Conservation (phyloP, 2,888 invertebrate species). For the Folsomia manolachei region DNA sequence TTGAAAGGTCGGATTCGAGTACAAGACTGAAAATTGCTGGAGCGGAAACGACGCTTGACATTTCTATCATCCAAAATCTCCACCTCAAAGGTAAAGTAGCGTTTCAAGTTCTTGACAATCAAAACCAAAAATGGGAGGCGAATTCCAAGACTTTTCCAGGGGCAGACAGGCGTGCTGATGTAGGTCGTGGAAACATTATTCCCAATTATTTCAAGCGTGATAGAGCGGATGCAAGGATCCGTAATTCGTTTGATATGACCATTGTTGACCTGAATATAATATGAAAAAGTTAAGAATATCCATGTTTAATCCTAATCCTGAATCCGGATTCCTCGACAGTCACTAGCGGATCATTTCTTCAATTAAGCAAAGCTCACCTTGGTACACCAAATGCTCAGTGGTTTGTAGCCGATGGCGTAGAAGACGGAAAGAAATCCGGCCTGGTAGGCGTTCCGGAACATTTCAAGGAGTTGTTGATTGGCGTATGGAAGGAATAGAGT, state of each 20-base stretch:
- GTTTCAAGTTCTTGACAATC: constrained; percentile 65
- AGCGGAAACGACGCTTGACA: constrained; percentile 61
- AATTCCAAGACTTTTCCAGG: constrained; percentile 62
- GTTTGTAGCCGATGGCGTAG: constrained; percentile 55
- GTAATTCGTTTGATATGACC: constrained; percentile 65
- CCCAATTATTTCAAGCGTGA: constrained; percentile 63
- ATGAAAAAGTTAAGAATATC: background rate
- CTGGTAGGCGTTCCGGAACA: constrained; percentile 56
- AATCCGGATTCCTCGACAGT: constrained; percentile 1
- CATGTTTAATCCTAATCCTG: background rate
- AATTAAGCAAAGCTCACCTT: constrained; percentile 50
- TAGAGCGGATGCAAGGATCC: constrained; percentile 64
- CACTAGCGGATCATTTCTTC: background rate
- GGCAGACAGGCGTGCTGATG: constrained; percentile 63
- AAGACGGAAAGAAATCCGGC: constrained; percentile 55
- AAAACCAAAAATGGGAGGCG: constrained; percentile 64
- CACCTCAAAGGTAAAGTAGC: constrained; percentile 66
- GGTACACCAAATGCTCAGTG: constrained; percentile 55
- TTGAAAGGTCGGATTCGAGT: constrained; percentile 65
- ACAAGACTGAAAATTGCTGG: constrained; percentile 64
- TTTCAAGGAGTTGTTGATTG: too few species aligned
- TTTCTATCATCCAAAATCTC: constrained; percentile 65
- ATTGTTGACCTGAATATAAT: constrained; percentile 58
- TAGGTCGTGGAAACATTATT: constrained; percentile 64
- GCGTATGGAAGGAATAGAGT: too few species aligned